Percentiles rank a stretch among this genome's conserved stretches.
Conservation (phyloP, 2,113 vertebrate genomes). For the Abramis brama region DNA sequence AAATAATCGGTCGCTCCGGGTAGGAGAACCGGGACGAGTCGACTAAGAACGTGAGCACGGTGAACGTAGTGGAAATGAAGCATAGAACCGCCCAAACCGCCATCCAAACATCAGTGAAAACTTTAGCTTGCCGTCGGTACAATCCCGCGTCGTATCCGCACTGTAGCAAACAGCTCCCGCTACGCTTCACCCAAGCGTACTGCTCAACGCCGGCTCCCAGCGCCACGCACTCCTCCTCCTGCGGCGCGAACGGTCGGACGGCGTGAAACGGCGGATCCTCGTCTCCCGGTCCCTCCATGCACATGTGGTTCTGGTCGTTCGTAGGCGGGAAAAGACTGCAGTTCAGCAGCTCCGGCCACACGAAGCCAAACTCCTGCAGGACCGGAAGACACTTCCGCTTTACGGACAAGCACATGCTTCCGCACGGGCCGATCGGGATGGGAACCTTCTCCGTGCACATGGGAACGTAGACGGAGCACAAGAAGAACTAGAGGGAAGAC, state of each 20-base stretch:
- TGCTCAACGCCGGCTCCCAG: constrained; percentile 86
- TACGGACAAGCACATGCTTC: constrained; percentile 96
- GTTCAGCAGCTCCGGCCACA: constrained; percentile 94
- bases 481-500: constrained; percentile 84
- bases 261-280: constrained; percentile 86
- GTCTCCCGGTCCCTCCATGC: constrained; percentile 96
- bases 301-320: constrained; percentile 99
- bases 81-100: constrained; percentile 95
- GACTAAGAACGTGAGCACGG: constrained; percentile 94
- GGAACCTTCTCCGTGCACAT: constrained; percentile 99
- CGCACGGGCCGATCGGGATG: constrained; percentile 95
- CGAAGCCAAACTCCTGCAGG: constrained; percentile 94
- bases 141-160: constrained; percentile 94
- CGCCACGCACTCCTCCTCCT: constrained; percentile 90
- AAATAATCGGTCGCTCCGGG: constrained; percentile 97
- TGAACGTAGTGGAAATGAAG: constrained; percentile 96
- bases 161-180: constrained; percentile 89
- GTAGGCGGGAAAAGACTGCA: constrained; percentile 98
- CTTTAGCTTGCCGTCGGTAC: constrained; percentile 90
- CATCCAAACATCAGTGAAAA: constrained; percentile 99
- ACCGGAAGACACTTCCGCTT: constrained; percentile 95
- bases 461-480: constrained; percentile 96
- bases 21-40: constrained; percentile 98
- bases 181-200: constrained; percentile 95
- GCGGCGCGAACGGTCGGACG: constrained; percentile 80